Conservation (phyloP, 2,888 invertebrate genomes). For the Agonum fuliginosum region DNA sequence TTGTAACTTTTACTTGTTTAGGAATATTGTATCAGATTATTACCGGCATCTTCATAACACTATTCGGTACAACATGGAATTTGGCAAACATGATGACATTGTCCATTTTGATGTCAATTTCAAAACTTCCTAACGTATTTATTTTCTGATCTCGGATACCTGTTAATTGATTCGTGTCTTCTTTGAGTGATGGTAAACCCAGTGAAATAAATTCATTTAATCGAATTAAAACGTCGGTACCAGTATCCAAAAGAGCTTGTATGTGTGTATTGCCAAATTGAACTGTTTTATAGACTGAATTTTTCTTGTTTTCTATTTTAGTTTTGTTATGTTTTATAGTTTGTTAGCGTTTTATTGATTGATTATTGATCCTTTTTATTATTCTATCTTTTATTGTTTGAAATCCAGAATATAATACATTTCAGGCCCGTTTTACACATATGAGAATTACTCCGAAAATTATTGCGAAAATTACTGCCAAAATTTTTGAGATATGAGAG, state of each 20-base stretch:
- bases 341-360: background rate
- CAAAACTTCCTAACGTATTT: constrained; percentile 26
- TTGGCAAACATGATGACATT: background rate
- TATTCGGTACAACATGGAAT: constrained; percentile 46
- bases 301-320: background rate
- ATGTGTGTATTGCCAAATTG: background rate
- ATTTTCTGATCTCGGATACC: background rate
- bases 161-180: background rate
- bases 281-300: background rate
- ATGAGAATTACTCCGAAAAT: no score
- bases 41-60: background rate
- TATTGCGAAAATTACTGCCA: no score
- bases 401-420: no score
- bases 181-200: background rate
- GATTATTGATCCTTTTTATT: no score
- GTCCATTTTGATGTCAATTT: background rate
- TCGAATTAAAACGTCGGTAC: constrained; percentile 46
- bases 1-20: background rate
- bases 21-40: constrained; percentile 49
- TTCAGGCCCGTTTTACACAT: no score
- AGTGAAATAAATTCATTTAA: background rate
- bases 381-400: no score
- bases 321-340: background rate
- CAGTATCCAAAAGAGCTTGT: constrained; percentile 49
- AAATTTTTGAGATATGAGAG: no score